These are phyloP conservation scores for Heterodera schachtii DNA, from an alignment of 1,140 invertebrate species.

Conservation along the genomic window DNA sequence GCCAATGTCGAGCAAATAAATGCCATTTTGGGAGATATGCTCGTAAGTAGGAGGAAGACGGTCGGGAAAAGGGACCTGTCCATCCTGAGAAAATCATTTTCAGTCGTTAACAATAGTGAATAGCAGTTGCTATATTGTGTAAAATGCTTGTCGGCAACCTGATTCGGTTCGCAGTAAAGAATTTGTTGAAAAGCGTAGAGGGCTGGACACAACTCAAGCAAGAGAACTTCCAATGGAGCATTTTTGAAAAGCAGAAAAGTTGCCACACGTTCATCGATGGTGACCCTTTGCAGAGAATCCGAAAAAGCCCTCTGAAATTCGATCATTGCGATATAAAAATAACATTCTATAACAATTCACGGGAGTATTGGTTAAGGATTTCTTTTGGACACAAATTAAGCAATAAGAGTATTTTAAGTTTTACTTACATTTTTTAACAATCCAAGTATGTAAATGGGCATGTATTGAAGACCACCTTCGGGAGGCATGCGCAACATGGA, in stretches of 20 bases:
- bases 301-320: slow-evolving; percentile 55
- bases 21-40: slow-evolving; percentile 81
- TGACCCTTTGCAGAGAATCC: slow-evolving; percentile 17
- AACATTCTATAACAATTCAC: no score
- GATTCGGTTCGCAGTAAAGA: slow-evolving; percentile 70
- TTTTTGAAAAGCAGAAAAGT: slow-evolving; percentile 92
- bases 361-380: no score
- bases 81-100: neutral
- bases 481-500: slow-evolving; percentile 69
- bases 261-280: slow-evolving; percentile 89
- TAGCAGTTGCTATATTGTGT: slow-evolving; percentile 4
- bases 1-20: slow-evolving; percentile 86
- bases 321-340: neutral
- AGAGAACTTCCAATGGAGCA: slow-evolving; percentile 78
- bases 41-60: slow-evolving; percentile 73
- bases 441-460: slow-evolving; percentile 85
- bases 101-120: neutral
- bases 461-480: slow-evolving; percentile 77
- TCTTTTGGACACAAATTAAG: no score
- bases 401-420: slow-evolving; percentile 2
- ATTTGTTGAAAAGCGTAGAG: slow-evolving; percentile 82
- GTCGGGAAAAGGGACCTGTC: slow-evolving; percentile 57
- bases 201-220: slow-evolving; percentile 87
- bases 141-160: slow-evolving; percentile 28
- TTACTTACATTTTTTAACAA: slow-evolving; percentile 82